Conservation (phyloP, 2,888 invertebrate genomes). For the Anarsia innoxiella region DNA sequence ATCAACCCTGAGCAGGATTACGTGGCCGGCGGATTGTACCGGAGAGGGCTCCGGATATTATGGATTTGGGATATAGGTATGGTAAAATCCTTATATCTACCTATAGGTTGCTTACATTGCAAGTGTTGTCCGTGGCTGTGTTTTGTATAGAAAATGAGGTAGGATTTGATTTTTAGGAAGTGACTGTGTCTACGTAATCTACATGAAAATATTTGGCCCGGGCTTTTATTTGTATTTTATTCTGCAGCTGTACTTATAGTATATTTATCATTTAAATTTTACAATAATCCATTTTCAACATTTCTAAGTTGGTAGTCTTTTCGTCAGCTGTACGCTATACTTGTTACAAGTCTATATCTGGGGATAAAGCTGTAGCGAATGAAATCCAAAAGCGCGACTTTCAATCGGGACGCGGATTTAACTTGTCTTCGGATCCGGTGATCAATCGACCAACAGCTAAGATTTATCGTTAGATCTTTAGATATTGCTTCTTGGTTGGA, state of each 20-base stretch:
- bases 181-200: no score
- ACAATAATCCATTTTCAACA: not conserved
- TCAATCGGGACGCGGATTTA: conserved; percentile 3
- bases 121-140: no score
- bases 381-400: not conserved
- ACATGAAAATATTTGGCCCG: no score
- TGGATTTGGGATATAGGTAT: conserved; percentile 34
- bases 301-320: not conserved
- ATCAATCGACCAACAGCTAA: conserved; percentile 5
- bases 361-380: no score
- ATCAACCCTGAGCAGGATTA: conserved; percentile 69
- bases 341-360: no score
- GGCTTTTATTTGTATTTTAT: no score
- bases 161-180: no score
- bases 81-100: conserved; percentile 8
- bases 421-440: conserved; percentile 5
- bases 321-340: no score
- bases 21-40: conserved; percentile 52
- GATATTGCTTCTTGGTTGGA: no score
- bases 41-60: conserved; percentile 54
- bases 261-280: not conserved
- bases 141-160: no score
- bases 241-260: no score
- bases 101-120: no score
- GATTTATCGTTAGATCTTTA: conserved; percentile 4